phyloP scores from a whole-genome alignment of 1,140 invertebrate genomes.

The Drosophila eugracilis region DNA sequence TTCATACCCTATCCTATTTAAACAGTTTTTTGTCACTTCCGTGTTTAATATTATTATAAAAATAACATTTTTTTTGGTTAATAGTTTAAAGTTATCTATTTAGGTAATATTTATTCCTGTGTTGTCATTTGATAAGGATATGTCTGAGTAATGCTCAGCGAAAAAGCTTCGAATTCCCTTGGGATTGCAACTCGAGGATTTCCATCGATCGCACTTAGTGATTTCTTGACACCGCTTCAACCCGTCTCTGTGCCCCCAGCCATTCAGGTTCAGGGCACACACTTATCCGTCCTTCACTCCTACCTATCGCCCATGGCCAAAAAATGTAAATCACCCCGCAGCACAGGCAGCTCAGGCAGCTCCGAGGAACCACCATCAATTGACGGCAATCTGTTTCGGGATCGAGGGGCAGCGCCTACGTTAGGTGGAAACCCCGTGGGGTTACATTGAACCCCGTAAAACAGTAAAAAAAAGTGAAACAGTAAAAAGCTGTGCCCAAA shows the following conservation, averaged over 20 bases:
- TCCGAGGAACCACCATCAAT: conserved; percentile 12
- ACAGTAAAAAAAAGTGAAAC: conserved; percentile 5
- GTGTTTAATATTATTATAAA: no score
- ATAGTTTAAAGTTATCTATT: no score
- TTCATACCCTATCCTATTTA: no score
- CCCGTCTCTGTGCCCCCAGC: neutral
- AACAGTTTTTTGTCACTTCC: no score
- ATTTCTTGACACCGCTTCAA: conserved; percentile 1
- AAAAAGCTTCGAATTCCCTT: conserved; percentile 6
- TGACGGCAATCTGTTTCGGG: conserved; percentile 27
- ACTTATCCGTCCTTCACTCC: conserved; percentile 30
- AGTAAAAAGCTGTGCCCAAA: conserved; percentile 76
- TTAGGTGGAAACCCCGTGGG: conserved; percentile 63
- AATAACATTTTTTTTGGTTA: no score
- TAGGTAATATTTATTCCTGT: no score
- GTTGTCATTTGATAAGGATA: neutral
- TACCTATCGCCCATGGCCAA: neutral
- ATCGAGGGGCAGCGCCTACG: conserved; percentile 43
- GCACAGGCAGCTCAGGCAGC: no score
- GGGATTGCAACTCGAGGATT: neutral
- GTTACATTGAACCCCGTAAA: conserved; percentile 70
- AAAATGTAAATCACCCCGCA: conserved; percentile 6
- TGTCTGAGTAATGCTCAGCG: no score
- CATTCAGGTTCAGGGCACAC: conserved; percentile 22
- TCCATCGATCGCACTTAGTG: conserved; percentile 9